A percentile compares a stretch with the other conserved stretches of the same genome.
These are phyloP conservation scores for Achatina immaculata DNA, from an alignment of 1,140 invertebrate genomes.

Conservation along the genomic window DNA sequence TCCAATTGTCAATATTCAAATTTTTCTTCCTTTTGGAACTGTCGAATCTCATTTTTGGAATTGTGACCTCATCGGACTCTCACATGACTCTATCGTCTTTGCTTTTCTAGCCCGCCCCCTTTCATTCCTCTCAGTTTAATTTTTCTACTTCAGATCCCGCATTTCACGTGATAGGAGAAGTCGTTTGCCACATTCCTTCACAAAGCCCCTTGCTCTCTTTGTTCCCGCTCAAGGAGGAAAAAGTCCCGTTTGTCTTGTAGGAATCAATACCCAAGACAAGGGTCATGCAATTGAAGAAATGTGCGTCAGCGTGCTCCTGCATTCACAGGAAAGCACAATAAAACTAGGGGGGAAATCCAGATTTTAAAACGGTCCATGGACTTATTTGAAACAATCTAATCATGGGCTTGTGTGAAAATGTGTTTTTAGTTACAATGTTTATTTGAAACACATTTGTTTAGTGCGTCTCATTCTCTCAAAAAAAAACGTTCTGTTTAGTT, in stretches of 20 bases:
- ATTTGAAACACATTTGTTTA: too few relatives aligned
- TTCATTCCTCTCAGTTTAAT: background rate
- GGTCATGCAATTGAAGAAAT: background rate
- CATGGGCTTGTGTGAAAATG: too few relatives aligned
- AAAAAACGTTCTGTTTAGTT: too few relatives aligned
- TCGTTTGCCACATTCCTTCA: slow-evolving; percentile 16
- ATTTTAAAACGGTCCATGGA: background rate
- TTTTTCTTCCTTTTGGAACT: slow-evolving; percentile 3
- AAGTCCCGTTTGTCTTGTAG: slow-evolving; percentile 2
- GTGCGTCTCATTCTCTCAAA: too few relatives aligned
- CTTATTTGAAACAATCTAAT: too few relatives aligned
- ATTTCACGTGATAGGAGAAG: slow-evolving; percentile 8
- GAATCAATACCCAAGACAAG: background rate
- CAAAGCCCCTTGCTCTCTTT: background rate
- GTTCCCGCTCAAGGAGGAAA: background rate
- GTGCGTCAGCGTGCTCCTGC: background rate
- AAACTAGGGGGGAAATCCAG: background rate
- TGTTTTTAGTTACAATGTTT: too few relatives aligned
- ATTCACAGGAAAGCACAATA: background rate
- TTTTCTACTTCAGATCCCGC: background rate
- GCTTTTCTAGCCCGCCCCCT: background rate
- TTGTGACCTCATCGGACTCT: slow-evolving; percentile 14
- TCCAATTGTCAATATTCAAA: slow-evolving; percentile 38
- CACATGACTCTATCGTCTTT: background rate
- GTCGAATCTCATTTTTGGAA: background rate